Base-by-base conservation (phyloP, 1,140 invertebrate genomes). In the Eufriesea mexicana region DNA sequence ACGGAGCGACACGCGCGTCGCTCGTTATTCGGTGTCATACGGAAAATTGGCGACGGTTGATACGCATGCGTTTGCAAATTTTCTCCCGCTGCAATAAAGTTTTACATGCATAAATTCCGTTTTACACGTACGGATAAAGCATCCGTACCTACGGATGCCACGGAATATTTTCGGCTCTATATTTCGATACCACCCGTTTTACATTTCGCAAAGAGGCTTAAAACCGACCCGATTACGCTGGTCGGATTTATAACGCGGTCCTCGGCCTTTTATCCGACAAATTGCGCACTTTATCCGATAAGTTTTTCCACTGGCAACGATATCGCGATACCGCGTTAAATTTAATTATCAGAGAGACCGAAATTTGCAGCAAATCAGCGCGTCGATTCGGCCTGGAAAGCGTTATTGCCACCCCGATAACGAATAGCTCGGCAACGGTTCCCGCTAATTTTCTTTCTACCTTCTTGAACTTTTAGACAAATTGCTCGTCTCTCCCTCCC, bases 401-500 rank as follows among this genome's bases (percentile, higher is more conserved):
- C 79, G 75, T 85, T 85, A 83, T 85, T 85, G 67, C 67, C 79
- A 75, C 73, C 73, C 64, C 54, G 79, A 77, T 83, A 85, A 85
- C 64, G 77, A 85, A 85, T 85, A 81, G 80, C 73, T 20, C 64
- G 28, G 54, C 57, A 71, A 64, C 71, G 20, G 62, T 20, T 73
- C 66, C 51, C 67, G 79, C 79, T 85, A 85, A 85, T 85, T 85
- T 83, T 85, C 84, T 64, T 83, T 57, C 84, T 23, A 35, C 57
- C 61, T 66, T 55, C 59, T 67, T 66, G 74, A 85, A 85, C 80
- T 85, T 83, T 85, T 35, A 83, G 84, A 85, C 72, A 85, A 85
- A 85, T 85, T 83, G 67, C 79, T 18, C 42, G 7, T 45, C 55
- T n/a, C 6, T 42, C 42, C 5, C 28, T 28, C 18, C 9, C 18